Evolutionary conservation across 2,888 invertebrate genomes (phyloP).

Genomic region (Meta bourneti): DNA sequence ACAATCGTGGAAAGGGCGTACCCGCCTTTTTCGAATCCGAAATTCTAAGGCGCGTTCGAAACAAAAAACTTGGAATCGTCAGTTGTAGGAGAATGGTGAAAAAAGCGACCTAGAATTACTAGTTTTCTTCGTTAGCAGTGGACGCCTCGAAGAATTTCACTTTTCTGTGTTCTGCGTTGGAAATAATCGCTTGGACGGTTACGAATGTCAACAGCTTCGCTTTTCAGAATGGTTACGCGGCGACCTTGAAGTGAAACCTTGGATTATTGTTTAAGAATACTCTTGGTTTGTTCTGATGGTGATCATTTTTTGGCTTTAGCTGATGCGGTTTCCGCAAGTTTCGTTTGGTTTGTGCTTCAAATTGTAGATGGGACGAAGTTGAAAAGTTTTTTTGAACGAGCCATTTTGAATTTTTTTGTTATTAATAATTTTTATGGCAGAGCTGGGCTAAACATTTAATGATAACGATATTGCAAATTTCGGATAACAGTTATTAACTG

Average conservation of each 20-base stretch:
- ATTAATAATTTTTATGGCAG: no score
- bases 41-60: slow-evolving; percentile 14
- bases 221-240: slow-evolving; percentile 39
- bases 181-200: slow-evolving; percentile 50
- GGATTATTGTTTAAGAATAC: slow-evolving; percentile 38
- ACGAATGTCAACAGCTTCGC: slow-evolving; percentile 60
- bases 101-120: slow-evolving; percentile 39
- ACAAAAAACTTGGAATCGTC: slow-evolving; percentile 13
- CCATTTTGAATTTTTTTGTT: no score
- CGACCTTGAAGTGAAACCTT: slow-evolving; percentile 64
- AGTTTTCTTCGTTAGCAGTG: background rate
- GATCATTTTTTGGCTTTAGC: slow-evolving; percentile 34
- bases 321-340: slow-evolving; percentile 26
- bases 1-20: slow-evolving; percentile 23
- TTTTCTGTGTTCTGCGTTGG: slow-evolving; percentile 27
- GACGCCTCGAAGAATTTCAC: slow-evolving; percentile 22
- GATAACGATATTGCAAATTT: no score
- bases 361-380: background rate
- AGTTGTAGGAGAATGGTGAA: background rate
- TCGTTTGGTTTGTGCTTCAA: slow-evolving; percentile 23
- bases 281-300: slow-evolving; percentile 24
- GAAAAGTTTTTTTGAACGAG: no score
- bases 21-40: background rate
- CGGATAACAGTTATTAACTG: no score
- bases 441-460: no score